Base-by-base conservation (phyloP, 2,888 invertebrate species). In the Poecilus cupreus region DNA sequence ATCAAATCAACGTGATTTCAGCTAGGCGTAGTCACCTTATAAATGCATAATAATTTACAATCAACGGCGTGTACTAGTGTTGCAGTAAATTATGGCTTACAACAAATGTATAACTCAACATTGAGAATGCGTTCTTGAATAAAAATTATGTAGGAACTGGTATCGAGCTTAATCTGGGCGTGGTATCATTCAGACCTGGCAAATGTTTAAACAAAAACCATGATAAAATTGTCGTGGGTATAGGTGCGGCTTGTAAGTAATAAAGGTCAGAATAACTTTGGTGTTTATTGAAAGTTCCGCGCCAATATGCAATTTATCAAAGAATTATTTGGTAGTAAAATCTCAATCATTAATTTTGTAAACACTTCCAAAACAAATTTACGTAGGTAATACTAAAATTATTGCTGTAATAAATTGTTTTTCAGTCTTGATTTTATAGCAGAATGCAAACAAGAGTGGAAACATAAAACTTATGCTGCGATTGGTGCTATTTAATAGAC, bases 231-330 rank as follows among this genome's bases (percentile, higher is more conserved):
- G 72, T 46, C 72, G 24, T 43, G 43, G 68, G 46, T 46, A 24
- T 72, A 72, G 72, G 72, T 72, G 72, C 46, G 46, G 72, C 46
- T 43, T 22, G 46, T 46, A 39, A n/a, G 6, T 46, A 72, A 72
- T 43, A 72, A 72, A 72, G 72, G 72, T 72, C 72, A 72, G 72
- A 72, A 72, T 72, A 72, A 43, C 11, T 72, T n/a, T 6, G 39
- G 13, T 43, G 22, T 72, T 46, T 43, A 72, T 72, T 22, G 46
- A 39, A 72, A 39, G 39, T 46, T n/a, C n/a, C n/a, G n/a, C n/a
- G n/a, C n/a, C n/a, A n/a, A n/a, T n/a, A n/a, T n/a, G n/a, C n/a
- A n/a, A n/a, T n/a, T n/a, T n/a, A n/a, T n/a, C n/a, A n/a, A n/a
- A n/a, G n/a, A n/a, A n/a, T n/a, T n/a, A n/a, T n/a, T n/a, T n/a